These are phyloP conservation scores for Raillietiella orientalis DNA, from an alignment of 2,888 invertebrate genomes.

Conservation along the genomic window DNA sequence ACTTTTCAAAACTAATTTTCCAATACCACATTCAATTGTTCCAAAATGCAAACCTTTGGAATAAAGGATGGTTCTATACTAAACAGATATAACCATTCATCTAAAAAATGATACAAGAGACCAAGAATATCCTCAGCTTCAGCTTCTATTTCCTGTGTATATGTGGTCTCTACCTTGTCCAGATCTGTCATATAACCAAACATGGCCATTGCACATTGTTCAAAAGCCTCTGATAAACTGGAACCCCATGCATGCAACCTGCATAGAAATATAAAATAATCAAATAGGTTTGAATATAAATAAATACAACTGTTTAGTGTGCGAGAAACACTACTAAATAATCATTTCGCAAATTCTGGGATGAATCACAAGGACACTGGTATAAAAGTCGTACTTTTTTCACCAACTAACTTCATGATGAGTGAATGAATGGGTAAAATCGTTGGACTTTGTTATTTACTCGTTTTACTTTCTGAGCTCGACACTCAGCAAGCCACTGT, in stretches of 20 bases:
- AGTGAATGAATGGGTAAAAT: no score
- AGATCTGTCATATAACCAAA: slow-evolving; percentile 91
- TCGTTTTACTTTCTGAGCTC: no score
- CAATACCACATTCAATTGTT: no score
- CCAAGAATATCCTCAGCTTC: slow-evolving; percentile 60
- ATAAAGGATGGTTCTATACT: slow-evolving; percentile 68
- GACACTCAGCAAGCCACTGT: no score
- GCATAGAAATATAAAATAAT: slow-evolving; percentile 6
- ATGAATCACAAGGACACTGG: no score
- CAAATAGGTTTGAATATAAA: background rate
- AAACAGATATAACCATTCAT: slow-evolving; percentile 74
- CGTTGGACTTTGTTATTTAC: no score
- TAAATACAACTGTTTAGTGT: slow-evolving; percentile 12
- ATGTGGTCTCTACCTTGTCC: slow-evolving; percentile 39
- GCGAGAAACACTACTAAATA: slow-evolving; percentile 9
- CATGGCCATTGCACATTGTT: slow-evolving; percentile 83
- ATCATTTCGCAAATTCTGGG: background rate
- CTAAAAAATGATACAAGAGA: slow-evolving; percentile 64
- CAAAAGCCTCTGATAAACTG: slow-evolving; percentile 55
- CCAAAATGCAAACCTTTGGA: no score
- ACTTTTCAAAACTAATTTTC: no score
- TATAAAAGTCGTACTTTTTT: no score
- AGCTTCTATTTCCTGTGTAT: slow-evolving; percentile 49
- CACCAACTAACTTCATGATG: no score
- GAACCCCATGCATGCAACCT: slow-evolving; percentile 80